Evolutionary conservation across 1,140 invertebrate genomes (phyloP).

Genomic region (Drosophila kurseongensis): DNA sequence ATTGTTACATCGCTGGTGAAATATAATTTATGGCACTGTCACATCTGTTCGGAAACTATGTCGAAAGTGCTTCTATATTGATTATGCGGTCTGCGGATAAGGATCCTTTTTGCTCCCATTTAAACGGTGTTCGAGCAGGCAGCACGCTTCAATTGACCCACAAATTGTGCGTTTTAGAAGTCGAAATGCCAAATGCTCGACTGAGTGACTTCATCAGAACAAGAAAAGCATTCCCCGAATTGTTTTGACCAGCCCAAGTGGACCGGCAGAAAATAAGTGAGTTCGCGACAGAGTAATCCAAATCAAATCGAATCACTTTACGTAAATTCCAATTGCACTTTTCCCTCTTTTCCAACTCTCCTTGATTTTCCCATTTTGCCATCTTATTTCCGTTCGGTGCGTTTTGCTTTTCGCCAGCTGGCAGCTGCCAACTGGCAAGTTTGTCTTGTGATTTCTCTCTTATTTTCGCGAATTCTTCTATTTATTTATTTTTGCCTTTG

Average conservation of each 20-base stretch:
- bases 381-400: constrained; percentile 21
- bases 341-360: constrained; percentile 16
- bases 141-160: constrained; percentile 28
- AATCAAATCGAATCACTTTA: constrained; percentile 75
- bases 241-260: constrained; percentile 40
- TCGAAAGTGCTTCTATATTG: constrained; percentile 22
- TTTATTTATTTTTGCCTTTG: constrained; percentile 40
- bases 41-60: constrained; percentile 40
- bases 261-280: constrained; percentile 38
- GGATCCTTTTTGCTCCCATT: constrained; percentile 22
- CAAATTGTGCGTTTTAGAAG: constrained; percentile 14
- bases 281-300: constrained; percentile 61
- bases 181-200: constrained; percentile 19
- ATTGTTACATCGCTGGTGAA: constrained; percentile 13
- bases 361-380: constrained; percentile 28
- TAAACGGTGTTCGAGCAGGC: constrained; percentile 28
- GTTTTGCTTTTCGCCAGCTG: constrained; percentile 41
- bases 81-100: constrained; percentile 10
- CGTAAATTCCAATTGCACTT: constrained; percentile 69
- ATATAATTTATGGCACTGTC: constrained; percentile 68
- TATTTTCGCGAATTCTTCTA: constrained; percentile 31
- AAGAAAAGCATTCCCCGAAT: constrained; percentile 63
- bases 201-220: constrained; percentile 28
- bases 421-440: constrained; percentile 57
- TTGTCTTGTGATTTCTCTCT: constrained; percentile 44